These are phyloP conservation scores for Mionectes olivaceus DNA, from an alignment of 2,797 vertebrate species.

Conservation along the genomic window DNA sequence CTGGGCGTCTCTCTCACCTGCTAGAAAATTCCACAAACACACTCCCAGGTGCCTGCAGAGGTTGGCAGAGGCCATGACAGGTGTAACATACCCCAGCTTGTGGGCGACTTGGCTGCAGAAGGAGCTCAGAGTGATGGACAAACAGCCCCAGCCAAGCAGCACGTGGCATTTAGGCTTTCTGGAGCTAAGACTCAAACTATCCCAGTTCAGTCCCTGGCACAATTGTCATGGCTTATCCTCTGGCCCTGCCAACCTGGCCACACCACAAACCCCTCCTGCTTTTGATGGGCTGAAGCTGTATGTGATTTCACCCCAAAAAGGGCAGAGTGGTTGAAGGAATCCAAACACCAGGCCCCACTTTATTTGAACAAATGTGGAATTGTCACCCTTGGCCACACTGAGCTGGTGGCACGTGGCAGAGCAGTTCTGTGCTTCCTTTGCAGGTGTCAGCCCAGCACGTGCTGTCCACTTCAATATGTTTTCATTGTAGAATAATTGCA, in stretches of 20 bases:
- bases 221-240: background rate
- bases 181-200: background rate
- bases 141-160: background rate
- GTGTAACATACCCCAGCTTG: background rate
- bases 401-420: background rate
- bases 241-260: background rate
- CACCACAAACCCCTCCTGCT: background rate
- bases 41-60: background rate
- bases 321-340: background rate
- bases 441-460: background rate
- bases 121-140: background rate
- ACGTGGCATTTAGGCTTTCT: background rate
- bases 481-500: background rate
- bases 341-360: background rate
- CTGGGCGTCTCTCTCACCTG: background rate
- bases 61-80: background rate
- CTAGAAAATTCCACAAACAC: background rate
- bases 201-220: background rate
- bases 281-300: background rate
- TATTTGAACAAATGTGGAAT: fast-evolving
- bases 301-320: background rate
- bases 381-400: background rate
- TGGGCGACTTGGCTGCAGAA: background rate
- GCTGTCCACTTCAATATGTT: background rate
- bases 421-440: background rate